Base-by-base conservation (phyloP, 2,797 vertebrate genomes). In the Dallia pectoralis region DNA sequence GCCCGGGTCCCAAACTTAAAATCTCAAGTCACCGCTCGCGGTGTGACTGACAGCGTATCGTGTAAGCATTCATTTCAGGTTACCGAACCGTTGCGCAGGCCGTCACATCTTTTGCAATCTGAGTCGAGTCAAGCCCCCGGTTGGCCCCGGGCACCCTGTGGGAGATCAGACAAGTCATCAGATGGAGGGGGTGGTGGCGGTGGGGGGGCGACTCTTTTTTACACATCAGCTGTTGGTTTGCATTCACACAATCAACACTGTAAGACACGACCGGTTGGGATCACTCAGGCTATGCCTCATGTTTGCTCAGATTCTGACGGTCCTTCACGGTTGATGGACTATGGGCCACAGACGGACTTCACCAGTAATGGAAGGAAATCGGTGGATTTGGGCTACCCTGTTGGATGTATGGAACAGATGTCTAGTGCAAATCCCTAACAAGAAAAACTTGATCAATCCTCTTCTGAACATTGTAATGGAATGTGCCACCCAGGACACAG, bases 251-350 rank as follows among this genome's bases (percentile, higher is more conserved):
- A 70, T 74, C 90, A 87, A 81, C 80, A 80, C 0, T 16, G 82
- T 70, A 89, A 89, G 80, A 82, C 83, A 86, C 94, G 89, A 77
- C 84, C 91, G 3, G 74, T 87, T 1, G 87, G 85, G 33, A 81
- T 92, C 0, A 88, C 89, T 63, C 93, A 93, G 74, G 92, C 91
- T 2, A 15, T 85, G 51, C 88, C 92, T 3, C 91, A 91, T 68
- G 16, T 64, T 9, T 64, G 30, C 62, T 64, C 62, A 18, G 62
- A 64, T 4, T 77, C 90, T 11, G n/a, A 74, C 12, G 87, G 87
- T 80, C 47, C 82, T 30, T 14, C 56, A 9, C 82, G 81, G 7
- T 32, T 79, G 77, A 81, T 82, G 30, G 9, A 74, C 83, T 85
- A 86, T 14, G 29, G 82, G 1, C 91, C 90, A 72, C 84, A 83